Evolutionary conservation across 2,113 vertebrate genomes (phyloP).

Genomic region (Melanostigma gelatinosum): DNA sequence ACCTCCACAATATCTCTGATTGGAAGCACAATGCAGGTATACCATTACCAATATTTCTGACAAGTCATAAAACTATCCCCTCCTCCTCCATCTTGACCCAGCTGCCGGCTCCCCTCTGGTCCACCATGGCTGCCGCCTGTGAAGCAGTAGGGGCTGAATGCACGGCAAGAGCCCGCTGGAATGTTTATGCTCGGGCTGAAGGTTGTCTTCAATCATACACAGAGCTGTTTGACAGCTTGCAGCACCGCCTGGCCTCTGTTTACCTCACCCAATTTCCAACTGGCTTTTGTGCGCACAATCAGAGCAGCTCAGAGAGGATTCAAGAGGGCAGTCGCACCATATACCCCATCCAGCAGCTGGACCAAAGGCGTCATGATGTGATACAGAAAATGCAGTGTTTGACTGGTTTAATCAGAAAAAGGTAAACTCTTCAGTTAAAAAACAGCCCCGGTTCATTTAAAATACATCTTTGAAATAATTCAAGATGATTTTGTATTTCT

Average conservation of each 20-base stretch:
- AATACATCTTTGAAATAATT: slow-evolving; percentile 24
- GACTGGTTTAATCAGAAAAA: slow-evolving; percentile 39
- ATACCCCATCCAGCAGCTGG: slow-evolving; percentile 13
- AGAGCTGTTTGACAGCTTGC: slow-evolving; percentile 83
- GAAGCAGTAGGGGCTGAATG: slow-evolving; percentile 59
- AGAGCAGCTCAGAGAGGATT: slow-evolving; percentile 64
- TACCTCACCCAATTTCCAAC: slow-evolving; percentile 81
- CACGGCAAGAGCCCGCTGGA: slow-evolving; percentile 65
- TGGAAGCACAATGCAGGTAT: slow-evolving; percentile 35
- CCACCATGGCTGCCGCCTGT: slow-evolving; percentile 57
- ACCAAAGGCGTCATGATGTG: slow-evolving; percentile 13
- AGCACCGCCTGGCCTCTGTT: slow-evolving; percentile 82
- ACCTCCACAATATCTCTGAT: slow-evolving; percentile 8
- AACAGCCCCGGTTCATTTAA: background rate
- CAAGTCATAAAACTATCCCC: slow-evolving; percentile 53
- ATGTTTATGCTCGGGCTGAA: slow-evolving; percentile 83
- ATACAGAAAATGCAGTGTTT: slow-evolving; percentile 33
- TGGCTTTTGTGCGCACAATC: slow-evolving; percentile 80
- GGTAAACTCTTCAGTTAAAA: slow-evolving; percentile 34
- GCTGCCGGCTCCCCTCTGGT: slow-evolving; percentile 35
- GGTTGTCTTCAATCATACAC: slow-evolving; percentile 84
- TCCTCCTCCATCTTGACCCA: slow-evolving; percentile 49
- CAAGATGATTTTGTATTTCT: slow-evolving; percentile 8
- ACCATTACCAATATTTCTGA: slow-evolving; percentile 48
- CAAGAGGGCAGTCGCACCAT: slow-evolving; percentile 25